Conservation (phyloP, 2,797 vertebrate genomes). For the Huso huso region DNA sequence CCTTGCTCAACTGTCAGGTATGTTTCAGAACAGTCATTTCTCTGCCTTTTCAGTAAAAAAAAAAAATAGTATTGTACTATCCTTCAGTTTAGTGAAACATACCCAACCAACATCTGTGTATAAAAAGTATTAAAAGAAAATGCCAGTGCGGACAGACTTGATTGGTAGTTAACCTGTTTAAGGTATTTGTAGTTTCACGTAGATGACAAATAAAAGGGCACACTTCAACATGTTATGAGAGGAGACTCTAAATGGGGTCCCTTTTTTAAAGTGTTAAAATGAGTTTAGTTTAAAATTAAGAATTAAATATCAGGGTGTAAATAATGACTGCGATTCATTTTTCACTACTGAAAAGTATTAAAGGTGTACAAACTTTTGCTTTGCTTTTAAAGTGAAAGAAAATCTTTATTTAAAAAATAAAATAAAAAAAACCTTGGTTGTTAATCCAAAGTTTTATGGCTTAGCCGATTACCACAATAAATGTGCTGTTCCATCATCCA, state of each 20-base stretch:
- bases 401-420: slow-evolving; percentile 3
- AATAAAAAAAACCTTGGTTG: background rate
- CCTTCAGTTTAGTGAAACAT: slow-evolving; percentile 20
- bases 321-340: slow-evolving; percentile 23
- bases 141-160: slow-evolving; percentile 18
- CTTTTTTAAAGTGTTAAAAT: no score
- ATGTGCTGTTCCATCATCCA: slow-evolving; percentile 24
- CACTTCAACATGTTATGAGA: background rate
- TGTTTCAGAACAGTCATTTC: slow-evolving; percentile 22
- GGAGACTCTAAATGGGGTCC: no score
- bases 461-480: slow-evolving; percentile 19
- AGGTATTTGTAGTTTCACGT: slow-evolving; percentile 21
- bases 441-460: slow-evolving; percentile 12
- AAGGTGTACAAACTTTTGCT: slow-evolving; percentile 17
- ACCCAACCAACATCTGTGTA: slow-evolving; percentile 28
- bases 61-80: slow-evolving; percentile 15
- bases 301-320: slow-evolving; percentile 24
- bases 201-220: slow-evolving; percentile 16
- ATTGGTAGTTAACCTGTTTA: slow-evolving; percentile 26
- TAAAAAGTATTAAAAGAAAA: slow-evolving; percentile 19
- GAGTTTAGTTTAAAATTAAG: slow-evolving; percentile 11
- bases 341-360: slow-evolving; percentile 12
- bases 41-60: slow-evolving; percentile 22
- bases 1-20: slow-evolving; percentile 22
- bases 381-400: slow-evolving; percentile 8